Percentiles rank a stretch among this genome's conserved stretches.
These are phyloP conservation scores for Heterotis niloticus DNA, from an alignment of 2,113 vertebrate genomes.

Conservation along the genomic window DNA sequence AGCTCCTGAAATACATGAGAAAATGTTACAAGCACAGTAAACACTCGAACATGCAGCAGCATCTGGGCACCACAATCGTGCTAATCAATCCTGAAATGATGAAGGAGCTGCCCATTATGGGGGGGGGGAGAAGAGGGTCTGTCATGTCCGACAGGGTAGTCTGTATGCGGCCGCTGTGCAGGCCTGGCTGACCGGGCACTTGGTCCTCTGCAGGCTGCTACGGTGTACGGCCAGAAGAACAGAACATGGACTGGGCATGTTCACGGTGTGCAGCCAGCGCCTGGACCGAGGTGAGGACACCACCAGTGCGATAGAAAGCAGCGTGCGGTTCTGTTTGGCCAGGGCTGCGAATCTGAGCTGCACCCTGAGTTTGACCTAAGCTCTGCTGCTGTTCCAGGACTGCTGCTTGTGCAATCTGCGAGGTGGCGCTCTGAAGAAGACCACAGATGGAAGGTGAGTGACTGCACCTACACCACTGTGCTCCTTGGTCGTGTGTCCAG, in stretches of 20 bases:
- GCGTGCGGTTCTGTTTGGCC: too few species aligned
- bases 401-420: conserved; percentile 92
- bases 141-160: too few species aligned
- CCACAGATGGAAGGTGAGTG: conserved; percentile 90
- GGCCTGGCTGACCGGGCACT: neutral
- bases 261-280: conserved; percentile 86
- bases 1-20: too few species aligned
- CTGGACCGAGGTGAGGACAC: conserved; percentile 77
- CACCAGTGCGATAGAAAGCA: neutral
- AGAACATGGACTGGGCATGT: conserved; percentile 86
- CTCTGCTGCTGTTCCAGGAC: conserved; percentile 62
- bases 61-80: too few species aligned
- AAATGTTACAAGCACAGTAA: too few species aligned
- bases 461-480: too few species aligned
- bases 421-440: conserved; percentile 91
- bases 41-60: too few species aligned
- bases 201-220: conserved; percentile 76
- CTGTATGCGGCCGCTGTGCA: too few species aligned
- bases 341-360: neutral
- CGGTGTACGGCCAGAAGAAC: conserved; percentile 75
- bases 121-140: too few species aligned
- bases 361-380: neutral
- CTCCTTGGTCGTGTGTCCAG: neutral
- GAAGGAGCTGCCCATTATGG: too few species aligned
- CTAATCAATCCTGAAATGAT: too few species aligned